Base-by-base conservation (phyloP, 2,888 invertebrate species). In the Microctonus aethiopoides region DNA sequence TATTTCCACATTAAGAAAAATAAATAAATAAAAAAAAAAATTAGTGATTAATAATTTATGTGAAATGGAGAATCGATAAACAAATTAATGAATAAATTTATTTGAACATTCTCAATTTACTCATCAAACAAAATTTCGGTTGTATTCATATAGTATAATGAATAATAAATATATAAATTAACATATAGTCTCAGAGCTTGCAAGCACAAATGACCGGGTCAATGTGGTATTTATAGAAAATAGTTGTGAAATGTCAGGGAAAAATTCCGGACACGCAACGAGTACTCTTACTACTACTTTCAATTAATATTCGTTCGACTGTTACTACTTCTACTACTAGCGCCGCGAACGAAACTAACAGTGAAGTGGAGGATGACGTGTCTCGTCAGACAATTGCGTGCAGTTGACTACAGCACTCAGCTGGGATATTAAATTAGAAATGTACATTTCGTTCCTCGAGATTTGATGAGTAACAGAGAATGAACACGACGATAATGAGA, bases 311-410 rank as follows among this genome's bases (percentile, higher is more conserved):
- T n/a, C n/a, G n/a, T n/a, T 6, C 32, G 3, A 6, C 32, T 32
- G 6, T 6, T 32, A 32, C 6, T 32, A 32, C 6, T 36, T 9
- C 36, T 46, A 16, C 9, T 7, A 46, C 46, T 16, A 46, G 16
- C 9, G 16, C 16, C 41, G 59, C 64, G 36, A 60, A 29, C 26
- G 24, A 56, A 60, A 51, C 61, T n/a, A 41, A 39, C 22, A 29
- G 51, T 51, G 46, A 54, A 62, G 39, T 39, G 20, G 36, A 63
- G 26, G 46, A 22, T 77, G 76, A 76, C 75, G 77, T 78, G 73
- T 75, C 74, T 73, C 73, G 75, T 78, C 72, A 72, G 71, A 72
- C 72, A 72, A 77, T 74, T 72, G 54, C 62, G 68, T 63, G 68
- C 72, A 41, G 68, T 51, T 63, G 67, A 41, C 41, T 64, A 51